These are phyloP conservation scores for Phylloscopus collybita DNA, from an alignment of 2,797 vertebrate species.

Conservation along the genomic window DNA sequence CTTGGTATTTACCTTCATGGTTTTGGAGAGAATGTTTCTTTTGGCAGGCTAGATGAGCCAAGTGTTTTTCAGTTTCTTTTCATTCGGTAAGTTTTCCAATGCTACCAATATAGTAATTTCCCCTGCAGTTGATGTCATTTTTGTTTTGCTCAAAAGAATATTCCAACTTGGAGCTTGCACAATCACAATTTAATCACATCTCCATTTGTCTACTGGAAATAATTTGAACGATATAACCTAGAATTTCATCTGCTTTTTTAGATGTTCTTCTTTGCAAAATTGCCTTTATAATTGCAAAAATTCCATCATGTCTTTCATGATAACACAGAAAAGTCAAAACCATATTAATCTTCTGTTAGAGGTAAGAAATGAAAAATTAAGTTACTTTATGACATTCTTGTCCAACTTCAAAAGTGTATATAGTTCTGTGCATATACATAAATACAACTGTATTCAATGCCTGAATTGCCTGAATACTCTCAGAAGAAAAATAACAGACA, in stretches of 20 bases:
- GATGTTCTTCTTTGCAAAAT: neutral
- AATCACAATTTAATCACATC: neutral
- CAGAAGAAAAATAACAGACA: neutral
- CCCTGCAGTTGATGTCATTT: neutral
- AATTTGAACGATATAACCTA: neutral
- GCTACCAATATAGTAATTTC: neutral
- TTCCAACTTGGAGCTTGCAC: neutral
- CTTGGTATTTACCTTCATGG: neutral
- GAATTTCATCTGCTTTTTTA: neutral
- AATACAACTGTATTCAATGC: neutral
- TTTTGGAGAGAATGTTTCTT: neutral
- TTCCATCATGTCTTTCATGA: neutral
- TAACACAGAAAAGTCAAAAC: neutral
- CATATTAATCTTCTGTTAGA: neutral
- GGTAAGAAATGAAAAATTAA: neutral
- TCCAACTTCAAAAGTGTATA: neutral
- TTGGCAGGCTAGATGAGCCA: neutral
- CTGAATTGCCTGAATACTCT: neutral
- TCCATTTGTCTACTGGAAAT: neutral
- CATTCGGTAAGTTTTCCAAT: neutral
- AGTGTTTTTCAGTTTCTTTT: neutral
- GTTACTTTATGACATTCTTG: neutral
- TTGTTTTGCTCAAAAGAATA: neutral
- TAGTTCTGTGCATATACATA: neutral
- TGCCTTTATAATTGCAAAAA: neutral